phyloP scores from a whole-genome alignment of 2,113 vertebrate species.

The Pteropus alecto region DNA sequence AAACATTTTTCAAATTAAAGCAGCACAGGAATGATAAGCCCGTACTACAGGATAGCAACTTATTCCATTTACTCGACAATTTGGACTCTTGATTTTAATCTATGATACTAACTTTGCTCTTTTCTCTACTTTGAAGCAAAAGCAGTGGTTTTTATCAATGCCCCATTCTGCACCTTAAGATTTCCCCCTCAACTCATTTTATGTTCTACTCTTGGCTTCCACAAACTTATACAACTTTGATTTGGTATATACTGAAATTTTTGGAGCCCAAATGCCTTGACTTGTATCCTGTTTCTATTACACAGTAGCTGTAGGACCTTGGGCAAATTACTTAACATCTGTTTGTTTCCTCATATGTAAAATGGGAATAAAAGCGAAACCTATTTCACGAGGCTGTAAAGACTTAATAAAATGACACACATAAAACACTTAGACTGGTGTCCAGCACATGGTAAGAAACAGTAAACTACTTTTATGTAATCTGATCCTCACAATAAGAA shows the following conservation, averaged over 20 bases:
- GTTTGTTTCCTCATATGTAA: background rate
- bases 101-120: background rate
- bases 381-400: background rate
- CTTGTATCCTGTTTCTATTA: background rate
- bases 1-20: background rate
- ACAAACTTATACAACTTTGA: background rate
- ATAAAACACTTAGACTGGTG: background rate
- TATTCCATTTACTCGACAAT: background rate
- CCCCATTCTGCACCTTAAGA: background rate
- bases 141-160: background rate
- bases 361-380: background rate
- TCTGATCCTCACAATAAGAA: background rate
- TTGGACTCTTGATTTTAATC: background rate
- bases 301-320: background rate
- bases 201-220: background rate
- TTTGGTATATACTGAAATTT: background rate
- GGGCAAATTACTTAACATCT: background rate
- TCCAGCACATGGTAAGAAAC: background rate
- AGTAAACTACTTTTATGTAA: background rate
- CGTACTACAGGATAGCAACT: background rate
- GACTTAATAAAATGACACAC: background rate
- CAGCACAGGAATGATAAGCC: background rate
- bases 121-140: background rate
- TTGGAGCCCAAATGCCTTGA: background rate
- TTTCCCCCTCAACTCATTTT: background rate